These are phyloP conservation scores for Crocuta crocuta DNA, from an alignment of 2,113 vertebrate species.

Conservation along the genomic window DNA sequence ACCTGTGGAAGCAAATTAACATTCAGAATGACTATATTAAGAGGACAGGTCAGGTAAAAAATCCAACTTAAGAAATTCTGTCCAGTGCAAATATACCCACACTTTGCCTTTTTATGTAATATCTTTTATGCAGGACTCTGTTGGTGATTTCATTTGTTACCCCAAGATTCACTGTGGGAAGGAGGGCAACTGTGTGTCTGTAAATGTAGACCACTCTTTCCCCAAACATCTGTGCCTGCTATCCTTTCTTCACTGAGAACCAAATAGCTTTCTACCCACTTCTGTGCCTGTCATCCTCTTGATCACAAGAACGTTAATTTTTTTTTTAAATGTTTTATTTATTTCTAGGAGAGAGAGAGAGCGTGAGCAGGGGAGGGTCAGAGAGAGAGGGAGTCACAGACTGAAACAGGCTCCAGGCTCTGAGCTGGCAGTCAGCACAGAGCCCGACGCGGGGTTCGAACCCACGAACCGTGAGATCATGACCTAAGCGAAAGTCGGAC, in stretches of 20 bases:
- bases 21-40: not conserved
- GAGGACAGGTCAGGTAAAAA: not conserved
- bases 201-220: not conserved
- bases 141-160: not conserved
- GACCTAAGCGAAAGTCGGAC: too few species aligned
- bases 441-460: too few species aligned
- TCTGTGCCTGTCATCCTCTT: not conserved
- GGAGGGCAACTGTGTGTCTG: not conserved
- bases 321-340: too few species aligned
- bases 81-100: not conserved
- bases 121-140: not conserved
- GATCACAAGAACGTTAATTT: constrained; percentile 31
- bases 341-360: too few species aligned
- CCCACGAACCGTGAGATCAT: too few species aligned
- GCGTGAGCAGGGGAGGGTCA: too few species aligned
- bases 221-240: not conserved
- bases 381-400: too few species aligned
- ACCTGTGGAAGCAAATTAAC: not conserved
- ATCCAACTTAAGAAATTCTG: not conserved
- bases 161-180: not conserved
- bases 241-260: not conserved
- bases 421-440: too few species aligned
- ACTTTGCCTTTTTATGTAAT: not conserved
- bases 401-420: too few species aligned
- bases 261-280: not conserved